A percentile compares a stretch with the other conserved stretches of the same genome.
phyloP scores from a whole-genome alignment of 1,140 invertebrate genomes.

The Caenorhabditis remanei region DNA sequence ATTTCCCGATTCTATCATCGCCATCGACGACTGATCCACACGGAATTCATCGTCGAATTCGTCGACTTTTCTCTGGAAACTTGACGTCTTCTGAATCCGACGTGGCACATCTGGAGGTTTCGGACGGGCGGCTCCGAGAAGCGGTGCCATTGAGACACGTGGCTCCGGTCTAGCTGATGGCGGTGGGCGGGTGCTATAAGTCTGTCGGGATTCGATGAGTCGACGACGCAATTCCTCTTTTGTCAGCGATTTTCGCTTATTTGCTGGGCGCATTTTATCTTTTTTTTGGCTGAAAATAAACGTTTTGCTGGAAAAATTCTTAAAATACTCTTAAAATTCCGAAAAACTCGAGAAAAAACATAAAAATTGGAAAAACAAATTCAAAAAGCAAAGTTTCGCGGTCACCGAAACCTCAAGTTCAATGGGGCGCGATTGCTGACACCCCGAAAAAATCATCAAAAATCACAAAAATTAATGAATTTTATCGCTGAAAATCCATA shows the following conservation, averaged over 20 bases:
- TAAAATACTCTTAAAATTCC: too few relatives aligned
- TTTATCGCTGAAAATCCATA: too few relatives aligned
- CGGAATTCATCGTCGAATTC: background rate
- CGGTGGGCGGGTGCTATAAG: background rate
- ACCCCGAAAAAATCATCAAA: too few relatives aligned
- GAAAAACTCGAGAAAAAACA: too few relatives aligned
- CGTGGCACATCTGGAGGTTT: background rate
- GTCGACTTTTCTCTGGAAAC: background rate
- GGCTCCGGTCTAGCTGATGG: background rate
- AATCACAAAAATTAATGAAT: too few relatives aligned
- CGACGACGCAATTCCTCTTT: background rate
- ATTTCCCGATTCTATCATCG: background rate
- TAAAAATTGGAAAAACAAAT: too few relatives aligned
- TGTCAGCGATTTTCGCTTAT: background rate
- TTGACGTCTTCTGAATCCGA: background rate
- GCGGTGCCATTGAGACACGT: background rate
- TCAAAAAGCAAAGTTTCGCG: too few relatives aligned
- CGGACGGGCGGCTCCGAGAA: background rate
- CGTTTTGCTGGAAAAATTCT: too few relatives aligned
- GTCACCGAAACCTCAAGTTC: too few relatives aligned
- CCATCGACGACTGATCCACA: background rate
- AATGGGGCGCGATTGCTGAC: too few relatives aligned
- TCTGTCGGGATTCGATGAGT: background rate
- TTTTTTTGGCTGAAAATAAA: too few relatives aligned
- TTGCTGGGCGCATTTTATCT: too few relatives aligned